A percentile compares a stretch with the other conserved stretches of the same genome.
phyloP scores from a whole-genome alignment of 2,888 invertebrate genomes.

The Drosophila prostipennis region DNA sequence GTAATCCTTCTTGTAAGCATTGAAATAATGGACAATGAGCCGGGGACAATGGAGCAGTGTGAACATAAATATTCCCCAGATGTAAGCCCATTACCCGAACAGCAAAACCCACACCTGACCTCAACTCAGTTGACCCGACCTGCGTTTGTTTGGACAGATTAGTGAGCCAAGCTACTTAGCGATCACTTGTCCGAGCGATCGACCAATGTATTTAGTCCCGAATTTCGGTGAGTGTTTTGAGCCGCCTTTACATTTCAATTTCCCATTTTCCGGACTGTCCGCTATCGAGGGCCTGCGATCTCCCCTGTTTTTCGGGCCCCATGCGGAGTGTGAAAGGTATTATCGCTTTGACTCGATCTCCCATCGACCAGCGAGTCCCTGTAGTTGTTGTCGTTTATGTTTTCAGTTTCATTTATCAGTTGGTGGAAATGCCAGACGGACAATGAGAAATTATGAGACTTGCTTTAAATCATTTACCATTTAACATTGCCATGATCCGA shows the following conservation, averaged over 20 bases:
- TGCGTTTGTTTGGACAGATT: constrained; percentile 49
- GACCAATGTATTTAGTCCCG: constrained; percentile 8
- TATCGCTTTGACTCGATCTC: constrained; percentile 76
- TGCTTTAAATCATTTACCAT: constrained; percentile 77
- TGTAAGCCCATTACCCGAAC: constrained; percentile 54
- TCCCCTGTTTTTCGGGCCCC: constrained; percentile 48
- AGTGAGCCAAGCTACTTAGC: constrained; percentile 51
- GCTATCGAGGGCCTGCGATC: constrained; percentile 59
- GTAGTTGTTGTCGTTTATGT: constrained; percentile 70
- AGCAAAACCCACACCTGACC: constrained; percentile 46
- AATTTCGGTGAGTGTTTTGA: constrained; percentile 2
- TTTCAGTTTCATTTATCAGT: constrained; percentile 75
- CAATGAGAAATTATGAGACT: constrained; percentile 80
- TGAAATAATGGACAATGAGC: background rate
- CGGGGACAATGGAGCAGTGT: constrained; percentile 35
- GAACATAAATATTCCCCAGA: constrained; percentile 30
- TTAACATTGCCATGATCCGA: constrained; percentile 30
- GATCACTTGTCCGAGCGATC: constrained; percentile 42
- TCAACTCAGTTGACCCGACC: constrained; percentile 22
- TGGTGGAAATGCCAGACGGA: constrained; percentile 65
- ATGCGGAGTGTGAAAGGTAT: constrained; percentile 78
- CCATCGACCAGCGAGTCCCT: constrained; percentile 7
- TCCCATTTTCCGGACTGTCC: constrained; percentile 21
- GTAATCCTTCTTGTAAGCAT: constrained; percentile 35
- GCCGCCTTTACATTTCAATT: constrained; percentile 62